These are phyloP conservation scores for Sardina pilchardus DNA, from an alignment of 2,113 vertebrate species.

Conservation along the genomic window DNA sequence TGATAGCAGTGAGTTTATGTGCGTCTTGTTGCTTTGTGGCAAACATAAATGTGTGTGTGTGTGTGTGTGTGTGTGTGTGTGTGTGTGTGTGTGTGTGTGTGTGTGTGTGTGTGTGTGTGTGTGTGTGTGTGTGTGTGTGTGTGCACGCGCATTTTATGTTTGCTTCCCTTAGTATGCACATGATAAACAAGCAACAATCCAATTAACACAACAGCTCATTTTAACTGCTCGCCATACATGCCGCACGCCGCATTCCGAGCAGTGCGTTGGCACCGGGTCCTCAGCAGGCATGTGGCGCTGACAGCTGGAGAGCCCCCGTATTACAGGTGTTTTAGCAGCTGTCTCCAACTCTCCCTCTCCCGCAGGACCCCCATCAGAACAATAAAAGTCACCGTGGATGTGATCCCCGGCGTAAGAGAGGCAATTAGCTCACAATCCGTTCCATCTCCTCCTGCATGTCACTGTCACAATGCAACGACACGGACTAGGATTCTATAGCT, in stretches of 20 bases:
- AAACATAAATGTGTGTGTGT: neutral
- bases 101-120: too few species aligned
- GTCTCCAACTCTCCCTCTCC: neutral
- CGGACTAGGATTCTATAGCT: too few species aligned
- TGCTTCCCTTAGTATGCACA: neutral
- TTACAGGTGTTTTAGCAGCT: neutral
- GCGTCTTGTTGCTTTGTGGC: neutral
- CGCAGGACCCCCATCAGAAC: neutral
- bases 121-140: neutral
- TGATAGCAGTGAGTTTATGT: neutral
- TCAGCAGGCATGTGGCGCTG: neutral
- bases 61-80: neutral
- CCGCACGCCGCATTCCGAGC: neutral
- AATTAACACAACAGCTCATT: neutral
- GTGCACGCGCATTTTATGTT: neutral
- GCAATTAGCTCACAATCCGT: neutral
- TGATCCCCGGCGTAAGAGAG: neutral
- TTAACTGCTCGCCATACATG: neutral
- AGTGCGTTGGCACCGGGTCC: neutral
- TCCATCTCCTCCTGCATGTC: neutral
- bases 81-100: too few species aligned
- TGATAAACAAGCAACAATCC: neutral
- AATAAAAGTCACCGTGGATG: neutral
- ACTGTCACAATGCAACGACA: too few species aligned
- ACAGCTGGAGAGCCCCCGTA: neutral